These are phyloP conservation scores for Chitala chitala DNA, from an alignment of 2,113 vertebrate genomes.

Conservation along the genomic window DNA sequence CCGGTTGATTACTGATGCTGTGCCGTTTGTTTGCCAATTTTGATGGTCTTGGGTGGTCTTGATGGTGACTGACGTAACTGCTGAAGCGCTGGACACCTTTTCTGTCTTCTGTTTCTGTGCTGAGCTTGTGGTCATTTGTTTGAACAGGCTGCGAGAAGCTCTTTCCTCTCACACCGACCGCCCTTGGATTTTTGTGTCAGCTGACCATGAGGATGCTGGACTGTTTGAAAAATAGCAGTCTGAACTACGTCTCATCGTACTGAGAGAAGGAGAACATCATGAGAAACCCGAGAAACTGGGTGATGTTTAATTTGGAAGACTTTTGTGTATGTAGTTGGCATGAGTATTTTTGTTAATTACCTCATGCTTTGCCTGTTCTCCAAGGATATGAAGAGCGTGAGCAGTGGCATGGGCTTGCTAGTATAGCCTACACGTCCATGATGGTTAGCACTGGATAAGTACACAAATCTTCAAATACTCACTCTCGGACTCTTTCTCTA, in stretches of 20 bases:
- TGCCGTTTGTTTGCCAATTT: background rate
- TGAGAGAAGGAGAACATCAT: background rate
- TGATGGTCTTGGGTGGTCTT: no score
- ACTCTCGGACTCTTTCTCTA: no score
- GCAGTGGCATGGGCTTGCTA: background rate
- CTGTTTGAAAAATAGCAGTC: background rate
- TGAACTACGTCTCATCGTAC: background rate
- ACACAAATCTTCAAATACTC: no score
- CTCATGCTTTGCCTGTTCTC: background rate
- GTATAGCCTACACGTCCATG: no score
- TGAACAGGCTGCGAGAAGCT: background rate
- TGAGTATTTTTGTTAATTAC: background rate
- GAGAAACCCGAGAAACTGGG: background rate
- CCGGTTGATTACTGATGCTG: background rate
- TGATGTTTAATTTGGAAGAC: constrained; percentile 1
- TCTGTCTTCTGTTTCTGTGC: no score
- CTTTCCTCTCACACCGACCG: constrained; percentile 9
- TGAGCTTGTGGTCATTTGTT: no score
- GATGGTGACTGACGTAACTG: no score
- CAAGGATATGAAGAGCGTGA: background rate
- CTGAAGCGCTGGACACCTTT: background rate
- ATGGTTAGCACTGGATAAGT: no score
- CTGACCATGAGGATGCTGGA: no score
- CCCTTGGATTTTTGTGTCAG: constrained; percentile 14
- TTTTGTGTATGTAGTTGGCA: background rate